Evolutionary conservation across 2,888 invertebrate species (phyloP), one percentile per base, ranked within the genome.

Genomic region (Antheraea assamensis): DNA sequence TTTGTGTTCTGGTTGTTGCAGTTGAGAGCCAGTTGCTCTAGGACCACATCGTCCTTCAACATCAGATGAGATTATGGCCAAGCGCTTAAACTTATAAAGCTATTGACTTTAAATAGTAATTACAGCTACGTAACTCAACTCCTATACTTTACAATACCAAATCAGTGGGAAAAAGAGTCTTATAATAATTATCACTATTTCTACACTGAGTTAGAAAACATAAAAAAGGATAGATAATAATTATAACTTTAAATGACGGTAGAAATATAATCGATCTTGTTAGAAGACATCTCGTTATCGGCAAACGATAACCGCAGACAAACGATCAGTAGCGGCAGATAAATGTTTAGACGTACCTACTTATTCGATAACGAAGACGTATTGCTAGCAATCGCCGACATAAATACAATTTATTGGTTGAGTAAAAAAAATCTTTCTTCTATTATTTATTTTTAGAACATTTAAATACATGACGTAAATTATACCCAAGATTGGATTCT

Each of bases 351-450:
- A 71, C 52, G 55, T 71, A 30, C n/a, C n/a, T n/a, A n/a, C 30
- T 71, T 71, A 49, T 71, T 27, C 71, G 71, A 52, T 71, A 71
- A 71, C 55, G 55, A 71, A 55, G 71, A 30, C 71, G 27, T 52
- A 71, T 71, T 21, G 52, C 27, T 55, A 30, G 71, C 55, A 71
- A 71, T 71, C 30, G 71, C 71, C 27, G 3, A 49, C 27, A 71
- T 55, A 71, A 71, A 71, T 52, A 71, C 10, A 64, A 4, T 55
- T n/a, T 55, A 55, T 55, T n/a, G 55, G 7, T 55, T 55, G 8
- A 8, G n/a, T 8, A 55, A n/a, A 35, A n/a, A n/a, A n/a, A n/a
- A 21, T 8, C 7, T n/a, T 8, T 55, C 2, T 5, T n/a, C 19
- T 19, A 21, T 21, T 55, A 19, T 55, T 19, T n/a, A n/a, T 55